phyloP scores from a whole-genome alignment of 2,113 vertebrate genomes.

The Gavialis gangeticus region DNA sequence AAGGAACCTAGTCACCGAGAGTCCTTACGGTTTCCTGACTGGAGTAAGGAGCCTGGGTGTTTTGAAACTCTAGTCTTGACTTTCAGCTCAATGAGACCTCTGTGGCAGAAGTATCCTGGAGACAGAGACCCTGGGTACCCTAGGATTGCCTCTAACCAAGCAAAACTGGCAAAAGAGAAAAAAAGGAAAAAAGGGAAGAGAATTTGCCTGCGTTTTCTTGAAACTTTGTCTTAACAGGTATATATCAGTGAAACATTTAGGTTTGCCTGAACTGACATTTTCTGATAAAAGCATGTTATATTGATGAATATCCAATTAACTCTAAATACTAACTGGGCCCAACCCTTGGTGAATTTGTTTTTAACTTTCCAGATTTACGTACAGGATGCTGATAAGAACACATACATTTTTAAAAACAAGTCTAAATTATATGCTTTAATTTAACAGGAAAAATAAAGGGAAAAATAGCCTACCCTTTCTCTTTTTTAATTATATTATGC shows the following conservation, averaged over 20 bases:
- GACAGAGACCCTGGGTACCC: not conserved
- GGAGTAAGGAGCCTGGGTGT: not conserved
- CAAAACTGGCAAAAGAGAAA: not conserved
- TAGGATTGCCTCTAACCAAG: not conserved
- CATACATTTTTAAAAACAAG: fast-evolving
- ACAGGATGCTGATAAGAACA: not conserved
- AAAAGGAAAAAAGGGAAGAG: not conserved
- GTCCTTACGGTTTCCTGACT: not conserved
- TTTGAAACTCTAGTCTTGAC: not conserved
- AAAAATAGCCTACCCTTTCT: not conserved
- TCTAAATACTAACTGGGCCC: no score
- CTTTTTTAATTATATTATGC: not conserved
- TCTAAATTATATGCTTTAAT: fast-evolving
- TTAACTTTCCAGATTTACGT: not conserved
- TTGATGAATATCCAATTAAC: no score
- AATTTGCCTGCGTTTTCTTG: not conserved
- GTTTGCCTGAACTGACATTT: not conserved
- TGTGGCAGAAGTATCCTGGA: not conserved
- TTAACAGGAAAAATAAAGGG: not conserved
- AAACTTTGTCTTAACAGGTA: not conserved
- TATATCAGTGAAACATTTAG: fast-evolving
- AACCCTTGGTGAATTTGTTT: not conserved
- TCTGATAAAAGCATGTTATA: not conserved
- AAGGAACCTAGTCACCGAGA: not conserved
- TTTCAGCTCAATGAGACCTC: not conserved